Percentiles rank a stretch among this genome's conserved stretches.
phyloP scores from a whole-genome alignment of 2,113 vertebrate species.

The Stercorarius parasiticus region DNA sequence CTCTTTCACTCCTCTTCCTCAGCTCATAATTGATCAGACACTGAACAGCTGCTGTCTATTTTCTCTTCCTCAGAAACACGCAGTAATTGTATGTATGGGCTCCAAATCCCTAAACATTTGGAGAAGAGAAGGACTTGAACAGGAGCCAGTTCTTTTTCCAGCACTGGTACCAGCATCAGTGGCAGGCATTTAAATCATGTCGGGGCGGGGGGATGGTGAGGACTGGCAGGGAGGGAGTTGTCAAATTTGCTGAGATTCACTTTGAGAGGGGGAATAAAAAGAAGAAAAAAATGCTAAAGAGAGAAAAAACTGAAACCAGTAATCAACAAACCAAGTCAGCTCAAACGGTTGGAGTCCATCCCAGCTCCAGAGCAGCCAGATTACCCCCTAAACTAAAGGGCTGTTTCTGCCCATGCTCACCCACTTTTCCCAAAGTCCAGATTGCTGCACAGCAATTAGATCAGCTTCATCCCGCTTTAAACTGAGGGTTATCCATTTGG shows the following conservation, averaged over 20 bases:
- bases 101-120: slow-evolving; percentile 67
- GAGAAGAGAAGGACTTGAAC: slow-evolving; percentile 54
- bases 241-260: neutral
- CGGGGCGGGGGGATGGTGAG: neutral
- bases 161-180: slow-evolving; percentile 38
- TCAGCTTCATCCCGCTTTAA: neutral
- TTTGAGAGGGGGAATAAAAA: neutral
- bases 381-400: neutral
- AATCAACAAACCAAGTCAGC: neutral
- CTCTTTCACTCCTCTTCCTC: slow-evolving; percentile 37
- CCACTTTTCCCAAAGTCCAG: neutral
- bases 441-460: too few species aligned
- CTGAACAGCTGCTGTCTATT: slow-evolving; percentile 68
- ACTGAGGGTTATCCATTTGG: neutral
- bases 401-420: neutral
- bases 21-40: slow-evolving; percentile 52
- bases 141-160: slow-evolving; percentile 62
- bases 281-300: neutral
- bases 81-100: slow-evolving; percentile 59
- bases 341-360: neutral
- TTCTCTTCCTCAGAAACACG: slow-evolving; percentile 46
- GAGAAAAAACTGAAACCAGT: neutral
- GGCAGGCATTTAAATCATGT: slow-evolving; percentile 9
- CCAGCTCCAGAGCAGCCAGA: neutral
- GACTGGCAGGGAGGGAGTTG: neutral